Evolutionary conservation across 1,140 invertebrate genomes (phyloP).

Genomic region (Heliconius congener): DNA sequence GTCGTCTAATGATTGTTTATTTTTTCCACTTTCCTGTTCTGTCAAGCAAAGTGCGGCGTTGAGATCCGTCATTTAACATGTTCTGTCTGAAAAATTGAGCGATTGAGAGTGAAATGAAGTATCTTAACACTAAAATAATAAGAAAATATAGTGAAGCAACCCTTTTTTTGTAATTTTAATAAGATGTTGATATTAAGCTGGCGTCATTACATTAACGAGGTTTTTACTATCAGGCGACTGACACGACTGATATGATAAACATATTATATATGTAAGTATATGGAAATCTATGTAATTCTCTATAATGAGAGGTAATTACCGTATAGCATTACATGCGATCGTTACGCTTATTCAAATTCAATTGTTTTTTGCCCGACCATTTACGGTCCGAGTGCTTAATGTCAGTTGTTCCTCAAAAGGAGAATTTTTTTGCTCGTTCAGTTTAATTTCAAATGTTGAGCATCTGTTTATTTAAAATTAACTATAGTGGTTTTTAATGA

Average conservation of each 20-base stretch:
- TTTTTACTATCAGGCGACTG: slow-evolving; percentile 51
- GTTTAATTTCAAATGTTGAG: neutral
- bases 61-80: too few relatives aligned
- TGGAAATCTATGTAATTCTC: neutral
- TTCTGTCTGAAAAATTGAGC: too few relatives aligned
- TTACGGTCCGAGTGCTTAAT: slow-evolving; percentile 22
- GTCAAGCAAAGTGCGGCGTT: too few relatives aligned
- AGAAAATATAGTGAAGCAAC: too few relatives aligned
- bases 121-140: too few relatives aligned
- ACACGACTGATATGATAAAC: slow-evolving; percentile 22
- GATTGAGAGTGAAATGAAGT: too few relatives aligned
- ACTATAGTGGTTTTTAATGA: neutral
- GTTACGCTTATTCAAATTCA: slow-evolving; percentile 28
- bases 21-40: too few relatives aligned
- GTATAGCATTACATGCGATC: slow-evolving; percentile 14
- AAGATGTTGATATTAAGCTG: slow-evolving; percentile 73
- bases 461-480: slow-evolving; percentile 11
- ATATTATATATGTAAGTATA: slow-evolving; percentile 2
- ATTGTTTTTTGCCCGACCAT: slow-evolving; percentile 18
- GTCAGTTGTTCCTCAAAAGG: slow-evolving; percentile 23
- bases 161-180: slow-evolving; percentile 55
- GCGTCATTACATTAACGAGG: slow-evolving; percentile 71
- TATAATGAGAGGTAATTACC: slow-evolving; percentile 28
- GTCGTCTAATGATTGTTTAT: too few relatives aligned
- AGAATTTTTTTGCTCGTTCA: slow-evolving; percentile 3